Percentiles rank a stretch among this genome's conserved stretches.
Conservation (phyloP, 2,797 vertebrate species). For the Siniperca obscura region DNA sequence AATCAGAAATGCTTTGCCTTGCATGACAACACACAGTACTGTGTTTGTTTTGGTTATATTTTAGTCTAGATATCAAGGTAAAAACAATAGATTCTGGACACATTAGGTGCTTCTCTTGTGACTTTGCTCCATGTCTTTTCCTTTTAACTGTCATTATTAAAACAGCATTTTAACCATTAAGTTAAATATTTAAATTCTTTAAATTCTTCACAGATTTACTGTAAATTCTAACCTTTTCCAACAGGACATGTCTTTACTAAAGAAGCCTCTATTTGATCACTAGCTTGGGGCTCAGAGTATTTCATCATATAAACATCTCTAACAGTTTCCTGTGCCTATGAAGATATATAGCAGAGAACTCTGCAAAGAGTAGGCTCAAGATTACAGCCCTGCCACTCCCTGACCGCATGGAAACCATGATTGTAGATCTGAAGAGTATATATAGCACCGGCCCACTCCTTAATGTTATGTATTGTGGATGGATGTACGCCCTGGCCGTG, state of each 20-base stretch:
- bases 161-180: not conserved
- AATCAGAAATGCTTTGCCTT: conserved; percentile 6
- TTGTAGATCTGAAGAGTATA: conserved; percentile 82
- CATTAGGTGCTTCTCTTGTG: not conserved
- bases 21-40: not conserved
- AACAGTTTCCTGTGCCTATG: conserved; percentile 62
- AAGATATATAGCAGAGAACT: conserved; percentile 45
- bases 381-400: conserved; percentile 78
- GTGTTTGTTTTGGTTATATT: not conserved
- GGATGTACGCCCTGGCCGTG: conserved; percentile 58
- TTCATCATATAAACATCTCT: conserved; percentile 64
- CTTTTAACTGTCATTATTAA: not conserved
- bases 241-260: conserved; percentile 16
- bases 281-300: conserved; percentile 44
- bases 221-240: conserved; percentile 19
- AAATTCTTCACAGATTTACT: conserved; percentile 16
- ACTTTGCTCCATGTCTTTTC: not conserved
- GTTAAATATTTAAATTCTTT: conserved; percentile 31
- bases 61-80: not conserved
- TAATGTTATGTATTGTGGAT: conserved; percentile 67
- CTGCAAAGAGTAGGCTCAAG: conserved; percentile 50
- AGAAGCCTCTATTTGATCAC: conserved; percentile 4
- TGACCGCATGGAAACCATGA: conserved; percentile 81
- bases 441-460: conserved; percentile 82
- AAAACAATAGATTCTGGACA: not conserved